These are phyloP conservation scores for Perizoma affinitatum DNA, from an alignment of 2,888 invertebrate genomes.

Conservation along the genomic window DNA sequence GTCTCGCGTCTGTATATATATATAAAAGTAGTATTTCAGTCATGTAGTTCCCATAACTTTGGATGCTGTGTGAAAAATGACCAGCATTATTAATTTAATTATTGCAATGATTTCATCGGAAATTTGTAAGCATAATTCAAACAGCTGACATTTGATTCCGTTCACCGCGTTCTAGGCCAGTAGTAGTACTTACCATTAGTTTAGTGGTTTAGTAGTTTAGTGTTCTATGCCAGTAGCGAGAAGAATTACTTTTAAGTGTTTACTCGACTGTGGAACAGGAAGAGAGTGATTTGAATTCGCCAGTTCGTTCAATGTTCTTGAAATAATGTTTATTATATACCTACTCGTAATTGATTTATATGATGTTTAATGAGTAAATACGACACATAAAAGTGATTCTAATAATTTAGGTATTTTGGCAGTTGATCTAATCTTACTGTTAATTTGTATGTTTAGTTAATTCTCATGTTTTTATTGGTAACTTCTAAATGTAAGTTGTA, in stretches of 20 bases:
- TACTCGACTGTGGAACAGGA: neutral
- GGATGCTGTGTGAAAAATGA: too few species aligned
- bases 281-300: neutral
- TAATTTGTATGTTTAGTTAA: neutral
- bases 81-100: too few species aligned
- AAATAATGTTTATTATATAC: too few species aligned
- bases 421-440: neutral
- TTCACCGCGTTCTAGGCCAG: conserved; percentile 32
- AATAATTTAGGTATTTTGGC: conserved; percentile 1
- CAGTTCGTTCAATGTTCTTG: too few species aligned
- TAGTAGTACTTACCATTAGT: conserved; percentile 41
- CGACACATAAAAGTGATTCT: conserved; percentile 9
- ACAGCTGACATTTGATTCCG: neutral
- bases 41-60: too few species aligned
- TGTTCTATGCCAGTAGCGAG: conserved; percentile 1
- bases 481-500: neutral
- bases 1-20: too few species aligned
- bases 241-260: conserved; percentile 20
- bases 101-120: too few species aligned
- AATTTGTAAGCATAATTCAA: too few species aligned
- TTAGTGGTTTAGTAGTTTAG: conserved; percentile 3
- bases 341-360: too few species aligned
- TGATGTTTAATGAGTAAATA: too few species aligned
- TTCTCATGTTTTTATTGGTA: too few species aligned
- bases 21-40: too few species aligned